phyloP scores from a whole-genome alignment of 2,888 invertebrate species.

The Temnothorax ravouxi region DNA sequence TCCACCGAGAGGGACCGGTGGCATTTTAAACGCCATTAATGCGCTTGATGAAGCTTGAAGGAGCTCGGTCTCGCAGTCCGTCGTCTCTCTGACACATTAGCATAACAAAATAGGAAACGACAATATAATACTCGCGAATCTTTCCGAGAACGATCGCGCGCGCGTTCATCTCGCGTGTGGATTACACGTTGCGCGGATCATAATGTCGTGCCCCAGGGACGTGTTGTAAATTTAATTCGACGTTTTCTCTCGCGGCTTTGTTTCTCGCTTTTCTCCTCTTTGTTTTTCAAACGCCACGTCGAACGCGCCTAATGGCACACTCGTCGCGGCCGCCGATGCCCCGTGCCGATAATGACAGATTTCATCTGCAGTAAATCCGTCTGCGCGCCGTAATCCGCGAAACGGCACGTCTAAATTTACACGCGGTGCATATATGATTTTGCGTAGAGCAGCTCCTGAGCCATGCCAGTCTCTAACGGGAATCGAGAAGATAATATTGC shows the following conservation, averaged over 20 bases:
- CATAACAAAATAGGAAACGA: slow-evolving; percentile 51
- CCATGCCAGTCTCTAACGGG: not conserved
- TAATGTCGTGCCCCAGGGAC: slow-evolving; percentile 53
- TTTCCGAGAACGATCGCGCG: slow-evolving; percentile 30
- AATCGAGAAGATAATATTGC: slow-evolving; percentile 17
- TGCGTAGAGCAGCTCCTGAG: not conserved
- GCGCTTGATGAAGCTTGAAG: slow-evolving; percentile 11
- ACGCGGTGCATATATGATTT: not conserved
- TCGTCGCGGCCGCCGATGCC: not conserved
- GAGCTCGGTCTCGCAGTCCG: not conserved
- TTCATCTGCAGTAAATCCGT: slow-evolving; percentile 43
- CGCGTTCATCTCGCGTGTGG: slow-evolving; percentile 41
- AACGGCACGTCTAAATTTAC: slow-evolving; percentile 37
- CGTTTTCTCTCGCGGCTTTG: slow-evolving; percentile 40
- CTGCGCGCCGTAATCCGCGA: slow-evolving; percentile 2
- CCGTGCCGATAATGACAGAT: slow-evolving; percentile 45
- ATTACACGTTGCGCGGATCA: slow-evolving; percentile 55
- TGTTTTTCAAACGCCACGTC: slow-evolving; percentile 11
- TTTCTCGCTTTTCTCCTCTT: slow-evolving; percentile 2
- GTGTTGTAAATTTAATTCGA: slow-evolving; percentile 65
- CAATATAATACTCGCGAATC: slow-evolving; percentile 30
- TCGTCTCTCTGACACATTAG: slow-evolving; percentile 32
- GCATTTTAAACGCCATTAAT: slow-evolving; percentile 57
- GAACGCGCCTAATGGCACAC: slow-evolving; percentile 31
- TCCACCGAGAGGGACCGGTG: slow-evolving; percentile 26